Conservation (phyloP, 2,888 invertebrate genomes). For the Himalopsyche kuldschensis region DNA sequence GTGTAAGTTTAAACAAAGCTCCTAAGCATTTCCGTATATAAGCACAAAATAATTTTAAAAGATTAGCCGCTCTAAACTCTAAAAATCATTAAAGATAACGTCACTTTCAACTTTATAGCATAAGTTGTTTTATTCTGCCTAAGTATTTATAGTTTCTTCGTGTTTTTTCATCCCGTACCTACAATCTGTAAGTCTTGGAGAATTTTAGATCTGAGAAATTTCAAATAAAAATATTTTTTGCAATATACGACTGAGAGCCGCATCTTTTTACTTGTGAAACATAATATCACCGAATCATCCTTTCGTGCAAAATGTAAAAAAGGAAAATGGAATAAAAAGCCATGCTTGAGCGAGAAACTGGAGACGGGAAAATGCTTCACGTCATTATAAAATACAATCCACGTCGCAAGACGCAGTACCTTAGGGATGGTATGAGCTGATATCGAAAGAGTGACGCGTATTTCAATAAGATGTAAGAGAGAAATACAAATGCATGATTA, state of each 20-base stretch:
- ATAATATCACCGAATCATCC: slow-evolving; percentile 22
- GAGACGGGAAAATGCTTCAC: slow-evolving; percentile 19
- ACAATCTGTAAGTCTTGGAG: too few relatives aligned
- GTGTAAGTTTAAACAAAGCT: too few relatives aligned
- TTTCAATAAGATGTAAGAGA: background rate
- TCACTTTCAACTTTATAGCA: too few relatives aligned
- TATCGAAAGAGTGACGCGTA: background rate
- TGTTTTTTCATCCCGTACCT: too few relatives aligned
- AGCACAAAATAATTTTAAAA: too few relatives aligned
- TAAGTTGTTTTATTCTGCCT: too few relatives aligned
- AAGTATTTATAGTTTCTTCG: too few relatives aligned
- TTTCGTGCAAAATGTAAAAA: slow-evolving; percentile 2
- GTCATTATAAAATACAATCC: slow-evolving; percentile 31
- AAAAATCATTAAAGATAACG: too few relatives aligned
- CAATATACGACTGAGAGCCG: background rate
- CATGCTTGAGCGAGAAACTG: slow-evolving; percentile 12
- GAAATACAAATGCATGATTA: background rate
- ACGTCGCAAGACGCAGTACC: background rate
- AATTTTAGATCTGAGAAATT: too few relatives aligned
- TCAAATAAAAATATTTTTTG: too few relatives aligned
- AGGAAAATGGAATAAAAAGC: slow-evolving; percentile 18
- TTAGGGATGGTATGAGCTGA: background rate
- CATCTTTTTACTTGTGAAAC: slow-evolving; percentile 6
- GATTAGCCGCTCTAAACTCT: too few relatives aligned
- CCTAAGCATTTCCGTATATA: too few relatives aligned